Percentiles rank a stretch among this genome's conserved stretches.
Conservation (phyloP, 1,140 invertebrate genomes). For the Procambarus clarkii region DNA sequence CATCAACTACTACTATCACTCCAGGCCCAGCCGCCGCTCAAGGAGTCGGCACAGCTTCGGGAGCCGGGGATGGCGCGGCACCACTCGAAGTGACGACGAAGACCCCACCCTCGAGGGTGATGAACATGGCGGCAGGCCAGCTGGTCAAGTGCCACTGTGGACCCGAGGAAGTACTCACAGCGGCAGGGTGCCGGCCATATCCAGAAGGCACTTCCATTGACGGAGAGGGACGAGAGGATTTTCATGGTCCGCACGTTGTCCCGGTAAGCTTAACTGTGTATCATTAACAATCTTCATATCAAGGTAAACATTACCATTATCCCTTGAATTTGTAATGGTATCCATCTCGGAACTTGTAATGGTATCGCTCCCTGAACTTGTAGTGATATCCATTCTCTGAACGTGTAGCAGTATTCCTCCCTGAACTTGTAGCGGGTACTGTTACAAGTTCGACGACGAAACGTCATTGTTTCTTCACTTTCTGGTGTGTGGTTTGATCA, state of each 20-base stretch:
- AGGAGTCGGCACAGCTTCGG: neutral
- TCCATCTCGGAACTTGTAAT: too few relatives aligned
- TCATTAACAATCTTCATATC: too few relatives aligned
- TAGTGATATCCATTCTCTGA: too few relatives aligned
- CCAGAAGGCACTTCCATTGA: neutral
- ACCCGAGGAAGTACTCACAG: neutral
- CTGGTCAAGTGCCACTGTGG: conserved; percentile 18
- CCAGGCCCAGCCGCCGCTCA: neutral
- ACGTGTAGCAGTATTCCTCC: too few relatives aligned
- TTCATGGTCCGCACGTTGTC: too few relatives aligned
- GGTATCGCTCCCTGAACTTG: too few relatives aligned
- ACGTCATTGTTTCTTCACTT: too few relatives aligned
- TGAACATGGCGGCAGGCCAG: neutral
- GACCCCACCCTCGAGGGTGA: neutral
- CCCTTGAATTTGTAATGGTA: neutral
- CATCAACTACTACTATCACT: neutral
- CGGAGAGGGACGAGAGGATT: neutral
- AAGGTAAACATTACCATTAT: neutral
- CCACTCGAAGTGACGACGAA: neutral
- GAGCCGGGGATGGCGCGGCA: neutral
- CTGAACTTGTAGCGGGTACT: too few relatives aligned
- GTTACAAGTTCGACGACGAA: too few relatives aligned
- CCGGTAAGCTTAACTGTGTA: neutral
- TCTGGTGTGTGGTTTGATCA: too few relatives aligned
- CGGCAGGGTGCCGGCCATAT: neutral